Percentiles rank a stretch among this genome's conserved stretches.
Evolutionary conservation across 2,888 invertebrate species (phyloP).

Genomic region (Pyrrhia umbra): DNA sequence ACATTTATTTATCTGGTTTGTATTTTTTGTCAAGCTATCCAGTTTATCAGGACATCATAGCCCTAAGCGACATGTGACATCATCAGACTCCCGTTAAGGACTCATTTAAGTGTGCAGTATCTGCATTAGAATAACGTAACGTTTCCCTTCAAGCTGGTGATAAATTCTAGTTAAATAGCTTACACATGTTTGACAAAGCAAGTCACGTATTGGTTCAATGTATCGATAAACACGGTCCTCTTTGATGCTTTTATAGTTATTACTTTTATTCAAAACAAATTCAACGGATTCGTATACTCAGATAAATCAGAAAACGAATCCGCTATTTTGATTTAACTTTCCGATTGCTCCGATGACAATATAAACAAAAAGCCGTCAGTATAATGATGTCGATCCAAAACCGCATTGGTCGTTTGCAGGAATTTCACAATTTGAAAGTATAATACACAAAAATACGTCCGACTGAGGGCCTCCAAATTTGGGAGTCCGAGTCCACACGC

Average conservation of each 20-base stretch:
- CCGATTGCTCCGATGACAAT: constrained; percentile 48
- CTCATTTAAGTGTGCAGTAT: constrained; percentile 48
- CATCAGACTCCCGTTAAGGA: constrained; percentile 56
- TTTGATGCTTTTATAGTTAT: constrained; percentile 44
- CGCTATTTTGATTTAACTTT: constrained; percentile 52
- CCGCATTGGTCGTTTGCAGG: constrained; percentile 68
- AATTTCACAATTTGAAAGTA: constrained; percentile 85
- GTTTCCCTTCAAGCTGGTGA: constrained; percentile 52
- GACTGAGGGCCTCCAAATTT: constrained; percentile 71
- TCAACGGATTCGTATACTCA: constrained; percentile 20
- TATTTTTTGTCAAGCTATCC: background rate
- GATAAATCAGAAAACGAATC: constrained; percentile 26
- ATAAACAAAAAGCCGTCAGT: constrained; percentile 72
- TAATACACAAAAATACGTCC: constrained; percentile 80
- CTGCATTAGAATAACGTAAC: constrained; percentile 44
- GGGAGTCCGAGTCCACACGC: constrained; percentile 73
- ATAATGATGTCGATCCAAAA: constrained; percentile 78
- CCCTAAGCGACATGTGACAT: constrained; percentile 26
- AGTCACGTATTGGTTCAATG: constrained; percentile 50
- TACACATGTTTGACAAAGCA: constrained; percentile 51
- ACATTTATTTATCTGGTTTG: no score
- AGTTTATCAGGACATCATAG: background rate
- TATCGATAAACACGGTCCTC: constrained; percentile 39
- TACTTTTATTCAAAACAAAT: constrained; percentile 53
- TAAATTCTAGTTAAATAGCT: constrained; percentile 58